Conservation (phyloP, 2,113 vertebrate genomes). For the Tragulus kanchil region DNA sequence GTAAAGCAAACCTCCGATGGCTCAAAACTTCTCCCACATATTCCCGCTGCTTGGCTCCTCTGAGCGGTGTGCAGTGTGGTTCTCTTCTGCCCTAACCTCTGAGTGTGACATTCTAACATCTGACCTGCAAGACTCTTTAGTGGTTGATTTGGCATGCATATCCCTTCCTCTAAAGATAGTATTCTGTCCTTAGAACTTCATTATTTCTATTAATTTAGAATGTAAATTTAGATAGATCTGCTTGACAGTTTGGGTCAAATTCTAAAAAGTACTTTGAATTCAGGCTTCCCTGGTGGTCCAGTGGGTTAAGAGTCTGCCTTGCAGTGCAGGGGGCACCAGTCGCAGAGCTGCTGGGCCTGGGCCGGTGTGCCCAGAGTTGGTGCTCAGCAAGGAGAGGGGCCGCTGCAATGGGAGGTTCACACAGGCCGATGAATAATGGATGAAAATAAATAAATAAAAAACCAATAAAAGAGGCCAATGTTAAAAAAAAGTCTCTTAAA, state of each 20-base stretch:
- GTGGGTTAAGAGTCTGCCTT: too few species aligned
- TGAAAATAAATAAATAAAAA: too few species aligned
- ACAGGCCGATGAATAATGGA: too few species aligned
- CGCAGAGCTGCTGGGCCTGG: too few species aligned
- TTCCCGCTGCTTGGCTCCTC: background rate
- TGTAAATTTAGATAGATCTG: constrained; percentile 30
- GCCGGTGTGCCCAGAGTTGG: too few species aligned
- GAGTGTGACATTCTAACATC: background rate
- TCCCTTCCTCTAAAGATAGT: background rate
- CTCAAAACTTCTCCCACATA: background rate
- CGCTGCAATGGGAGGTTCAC: too few species aligned
- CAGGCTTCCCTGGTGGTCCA: background rate
- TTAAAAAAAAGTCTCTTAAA: too few species aligned
- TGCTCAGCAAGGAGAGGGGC: too few species aligned
- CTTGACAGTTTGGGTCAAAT: constrained; percentile 8
- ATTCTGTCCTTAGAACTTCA: constrained; percentile 6
- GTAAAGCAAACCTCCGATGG: background rate
- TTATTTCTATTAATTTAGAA: constrained; percentile 50
- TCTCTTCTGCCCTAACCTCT: background rate
- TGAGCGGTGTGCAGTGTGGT: background rate
- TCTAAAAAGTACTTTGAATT: constrained; percentile 51
- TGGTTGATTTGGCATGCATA: background rate
- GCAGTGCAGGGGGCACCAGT: too few species aligned
- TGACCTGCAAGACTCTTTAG: background rate
- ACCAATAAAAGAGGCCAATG: too few species aligned